Percentiles rank a stretch among this genome's conserved stretches.
These are phyloP conservation scores for Hippoglossus hippoglossus DNA, from an alignment of 2,797 vertebrate genomes.

Conservation along the genomic window DNA sequence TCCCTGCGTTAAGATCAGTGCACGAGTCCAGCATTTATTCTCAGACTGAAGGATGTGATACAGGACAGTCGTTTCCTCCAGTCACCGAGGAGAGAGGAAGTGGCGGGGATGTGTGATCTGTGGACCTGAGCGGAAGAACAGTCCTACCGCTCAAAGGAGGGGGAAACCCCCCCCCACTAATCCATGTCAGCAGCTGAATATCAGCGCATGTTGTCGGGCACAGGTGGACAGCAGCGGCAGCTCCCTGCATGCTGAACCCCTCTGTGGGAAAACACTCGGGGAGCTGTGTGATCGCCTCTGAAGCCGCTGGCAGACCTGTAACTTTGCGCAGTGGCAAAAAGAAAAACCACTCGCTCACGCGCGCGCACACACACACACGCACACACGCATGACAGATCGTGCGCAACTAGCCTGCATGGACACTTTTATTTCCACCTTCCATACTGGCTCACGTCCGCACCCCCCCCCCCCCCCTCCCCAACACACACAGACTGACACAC, in stretches of 20 bases:
- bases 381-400: background rate
- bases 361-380: too few relatives aligned
- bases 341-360: constrained; percentile 24
- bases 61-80: constrained; percentile 15
- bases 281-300: constrained; percentile 35
- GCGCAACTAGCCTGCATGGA: constrained; percentile 22
- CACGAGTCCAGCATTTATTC: constrained; percentile 11
- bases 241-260: constrained; percentile 26
- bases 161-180: background rate
- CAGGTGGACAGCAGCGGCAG: constrained; percentile 44
- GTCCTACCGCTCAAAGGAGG: background rate
- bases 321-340: constrained; percentile 82
- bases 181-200: constrained; percentile 14
- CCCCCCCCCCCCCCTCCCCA: background rate
- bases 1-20: constrained; percentile 3
- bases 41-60: background rate
- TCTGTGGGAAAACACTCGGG: constrained; percentile 20
- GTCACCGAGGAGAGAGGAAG: constrained; percentile 5
- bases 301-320: constrained; percentile 67
- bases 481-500: background rate
- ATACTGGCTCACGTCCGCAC: constrained; percentile 5
- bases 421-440: constrained; percentile 43
- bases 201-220: constrained; percentile 24
- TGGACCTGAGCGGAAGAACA: constrained; percentile 53
- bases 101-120: constrained; percentile 30